Base-by-base conservation (phyloP, 2,888 invertebrate species). In the Thera obeliscata region DNA sequence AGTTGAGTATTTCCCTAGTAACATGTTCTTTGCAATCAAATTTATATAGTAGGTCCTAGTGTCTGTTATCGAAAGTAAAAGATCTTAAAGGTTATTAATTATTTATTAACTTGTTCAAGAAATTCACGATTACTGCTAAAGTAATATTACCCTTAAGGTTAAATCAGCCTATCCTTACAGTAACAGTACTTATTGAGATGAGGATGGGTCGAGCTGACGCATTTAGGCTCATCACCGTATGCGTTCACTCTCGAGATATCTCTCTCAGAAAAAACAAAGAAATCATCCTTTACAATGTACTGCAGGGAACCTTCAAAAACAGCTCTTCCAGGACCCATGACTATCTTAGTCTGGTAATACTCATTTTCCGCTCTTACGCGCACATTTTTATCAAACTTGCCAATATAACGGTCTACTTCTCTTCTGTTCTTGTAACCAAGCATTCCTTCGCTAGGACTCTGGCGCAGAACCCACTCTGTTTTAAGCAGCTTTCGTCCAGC, bases 151-250 rank as follows among this genome's bases (percentile, higher is more conserved):
- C 12, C n/a, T n/a, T 33, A 35, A 49, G 35, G n/a, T 36, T 36
- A 49, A 9, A 5, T 49, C 7, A 58, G 12, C 33, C 48, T 48
- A 58, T 58, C 36, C n/a, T 36, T 55, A 61, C 64, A 63, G 33
- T 96, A 97, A 85, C 98, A 98, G 82, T 95, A 98, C 81, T 97
- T 97, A 71, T 97, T 95, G 54, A 98, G 90, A 82, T 97, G 96
- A 0, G 96, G 96, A 80, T 95, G 94, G 2, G 94, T 94, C 4
- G 95, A 94, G 76, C 96, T 96, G 55, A 98, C 95, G 81, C 98
- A 99, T 76, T 95, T 94, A 0, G 98, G 97, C 78, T 97, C 96
- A 36, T 94, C 89, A 4, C 98, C 97, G 78, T 98, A 99, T 83
- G 86, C 87, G 54, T 89, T 91, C 11, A 83, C 87, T 64, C 91